Evolutionary conservation across 1,140 invertebrate genomes (phyloP).

Genomic region (Notospermus geniculatus): DNA sequence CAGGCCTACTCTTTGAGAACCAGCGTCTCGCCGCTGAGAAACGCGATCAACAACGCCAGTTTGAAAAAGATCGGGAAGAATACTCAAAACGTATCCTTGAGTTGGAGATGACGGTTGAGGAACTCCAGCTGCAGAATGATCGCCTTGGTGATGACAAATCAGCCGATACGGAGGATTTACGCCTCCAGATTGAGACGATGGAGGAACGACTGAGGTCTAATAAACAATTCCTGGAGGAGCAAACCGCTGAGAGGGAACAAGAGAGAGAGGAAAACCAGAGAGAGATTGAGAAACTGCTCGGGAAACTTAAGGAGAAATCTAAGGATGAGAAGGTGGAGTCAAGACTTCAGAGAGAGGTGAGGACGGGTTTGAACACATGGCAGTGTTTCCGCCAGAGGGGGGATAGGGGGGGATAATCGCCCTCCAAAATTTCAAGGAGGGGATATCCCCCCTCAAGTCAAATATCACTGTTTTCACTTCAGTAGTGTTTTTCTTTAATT

Average conservation of each 20-base stretch:
- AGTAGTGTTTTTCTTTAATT: no score
- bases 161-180: conserved; percentile 31
- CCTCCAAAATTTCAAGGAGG: no score
- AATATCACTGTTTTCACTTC: no score
- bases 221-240: conserved; percentile 45
- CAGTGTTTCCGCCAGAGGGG: no score
- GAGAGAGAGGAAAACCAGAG: conserved; percentile 54
- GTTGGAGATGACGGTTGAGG: conserved; percentile 26
- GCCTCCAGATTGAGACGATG: conserved; percentile 35
- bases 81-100: not conserved
- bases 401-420: no score
- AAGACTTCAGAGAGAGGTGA: conserved; percentile 48
- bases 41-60: conserved; percentile 27
- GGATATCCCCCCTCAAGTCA: no score
- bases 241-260: conserved; percentile 53
- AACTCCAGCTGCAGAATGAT: conserved; percentile 26
- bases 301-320: conserved; percentile 45
- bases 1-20: conserved; percentile 33
- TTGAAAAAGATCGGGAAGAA: conserved; percentile 4
- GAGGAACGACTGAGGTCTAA: conserved; percentile 34
- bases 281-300: conserved; percentile 45
- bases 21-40: conserved; percentile 26
- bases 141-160: conserved; percentile 28
- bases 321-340: conserved; percentile 36
- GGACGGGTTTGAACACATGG: no score